phyloP scores from a whole-genome alignment of 2,888 invertebrate genomes.

The Phengaris alcon region DNA sequence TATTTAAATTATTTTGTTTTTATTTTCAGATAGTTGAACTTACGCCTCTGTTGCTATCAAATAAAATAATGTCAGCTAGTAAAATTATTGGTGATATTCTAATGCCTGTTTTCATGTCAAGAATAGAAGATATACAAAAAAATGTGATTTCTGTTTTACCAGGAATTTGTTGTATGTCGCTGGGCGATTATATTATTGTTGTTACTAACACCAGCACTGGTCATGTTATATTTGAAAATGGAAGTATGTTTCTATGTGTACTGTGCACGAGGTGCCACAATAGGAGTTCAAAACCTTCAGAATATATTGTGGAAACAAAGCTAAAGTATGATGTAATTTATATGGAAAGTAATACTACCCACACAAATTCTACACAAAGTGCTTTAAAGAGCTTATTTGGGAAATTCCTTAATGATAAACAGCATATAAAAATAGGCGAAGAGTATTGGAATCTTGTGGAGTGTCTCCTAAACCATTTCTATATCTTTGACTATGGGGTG shows the following conservation, averaged over 20 bases:
- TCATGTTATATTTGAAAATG: slow-evolving; percentile 51
- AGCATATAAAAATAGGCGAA: slow-evolving; percentile 52
- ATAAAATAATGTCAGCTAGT: slow-evolving; percentile 57
- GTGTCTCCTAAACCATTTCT: slow-evolving; percentile 60
- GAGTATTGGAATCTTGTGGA: slow-evolving; percentile 57
- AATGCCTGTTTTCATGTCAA: slow-evolving; percentile 63
- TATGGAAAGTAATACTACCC: slow-evolving; percentile 45
- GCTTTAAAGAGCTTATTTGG: slow-evolving; percentile 54
- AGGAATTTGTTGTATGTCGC: slow-evolving; percentile 58
- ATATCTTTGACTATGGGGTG: slow-evolving; percentile 58
- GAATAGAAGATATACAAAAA: slow-evolving; percentile 53
- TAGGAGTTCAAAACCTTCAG: slow-evolving; percentile 31
- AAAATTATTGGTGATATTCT: slow-evolving; percentile 66
- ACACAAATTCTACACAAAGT: slow-evolving; percentile 46
- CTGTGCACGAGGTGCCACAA: slow-evolving; percentile 62
- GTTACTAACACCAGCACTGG: slow-evolving; percentile 46
- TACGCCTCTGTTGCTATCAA: slow-evolving; percentile 58
- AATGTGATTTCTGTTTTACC: slow-evolving; percentile 51
- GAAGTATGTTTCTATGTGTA: slow-evolving; percentile 47
- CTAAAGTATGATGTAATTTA: slow-evolving; percentile 44
- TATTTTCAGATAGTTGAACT: slow-evolving; percentile 60
- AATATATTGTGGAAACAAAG: slow-evolving; percentile 27
- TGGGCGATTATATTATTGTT: slow-evolving; percentile 51
- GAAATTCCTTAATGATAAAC: slow-evolving; percentile 62
- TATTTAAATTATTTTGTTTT: slow-evolving; percentile 26